A percentile compares a stretch with the other conserved stretches of the same genome.
Conservation (phyloP, 2,113 vertebrate genomes). For the Isichthys henryi region DNA sequence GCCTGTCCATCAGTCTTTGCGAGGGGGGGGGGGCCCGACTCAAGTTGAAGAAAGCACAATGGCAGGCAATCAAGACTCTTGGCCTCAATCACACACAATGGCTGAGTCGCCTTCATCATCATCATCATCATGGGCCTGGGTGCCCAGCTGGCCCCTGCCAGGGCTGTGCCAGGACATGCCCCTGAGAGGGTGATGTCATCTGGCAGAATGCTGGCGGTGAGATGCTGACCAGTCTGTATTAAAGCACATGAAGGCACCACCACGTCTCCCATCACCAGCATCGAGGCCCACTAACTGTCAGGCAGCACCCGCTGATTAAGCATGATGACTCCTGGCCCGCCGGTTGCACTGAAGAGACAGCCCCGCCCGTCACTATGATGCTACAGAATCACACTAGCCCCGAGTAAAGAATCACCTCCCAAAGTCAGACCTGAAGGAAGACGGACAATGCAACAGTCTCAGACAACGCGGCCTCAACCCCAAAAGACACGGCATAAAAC, state of each 20-base stretch:
- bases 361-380: background rate
- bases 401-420: background rate
- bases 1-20: background rate
- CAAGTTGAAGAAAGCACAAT: background rate
- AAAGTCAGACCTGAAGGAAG: background rate
- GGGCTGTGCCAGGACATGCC: background rate
- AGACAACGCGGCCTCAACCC: background rate
- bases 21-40: background rate
- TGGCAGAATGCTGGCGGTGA: background rate
- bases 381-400: background rate
- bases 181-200: background rate
- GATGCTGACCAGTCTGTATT: background rate
- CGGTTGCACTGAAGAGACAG: background rate
- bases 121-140: background rate
- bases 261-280: background rate
- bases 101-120: background rate
- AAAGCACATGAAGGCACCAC: background rate
- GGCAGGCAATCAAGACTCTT: background rate
- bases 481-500: background rate
- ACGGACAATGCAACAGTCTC: background rate
- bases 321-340: background rate
- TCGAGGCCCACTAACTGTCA: background rate
- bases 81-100: background rate
- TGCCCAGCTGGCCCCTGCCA: background rate
- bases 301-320: background rate